Evolutionary conservation across 2,888 invertebrate species (phyloP), one percentile per base, ranked within the genome.

Genomic region (Neuroscelio doddi): DNA sequence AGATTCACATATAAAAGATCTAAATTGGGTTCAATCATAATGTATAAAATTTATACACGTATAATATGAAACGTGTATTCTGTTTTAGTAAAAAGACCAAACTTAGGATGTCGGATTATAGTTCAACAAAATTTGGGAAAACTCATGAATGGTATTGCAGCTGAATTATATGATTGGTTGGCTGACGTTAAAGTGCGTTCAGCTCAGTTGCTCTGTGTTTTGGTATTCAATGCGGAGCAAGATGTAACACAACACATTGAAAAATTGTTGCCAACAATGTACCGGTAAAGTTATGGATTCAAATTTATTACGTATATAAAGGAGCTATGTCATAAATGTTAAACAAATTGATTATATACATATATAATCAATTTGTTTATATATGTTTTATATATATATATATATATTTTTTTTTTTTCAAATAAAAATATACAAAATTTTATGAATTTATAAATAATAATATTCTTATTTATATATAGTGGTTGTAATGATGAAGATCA

Each of bases 41-140:
- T n/a, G n/a, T n/a, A n/a, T n/a, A n/a, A n/a, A n/a, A n/a, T n/a
- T n/a, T n/a, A n/a, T n/a, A n/a, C 4, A 26, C 26, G 26, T 26
- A 7, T 4, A 26, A 26, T 7, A 26, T 26, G 26, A 8, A 26
- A 26, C 26, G 17, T 39, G 8, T 30, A 55, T 58, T 53, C 45
- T 41, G 50, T 80, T 79, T 21, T 73, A 90, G 91, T 93, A 8
- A 86, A 87, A 58, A 88, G 96, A n/a, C 96, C 96, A 0, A 93
- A 93, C 76, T 86, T 96, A 14, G 96, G 96, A 0, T 97, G 97
- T 79, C 89, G 96, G 5, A 87, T 88, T 1, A 84, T 97, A 44
- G 92, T 93, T 0, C 91, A 92, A 76, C 88, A 90, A 57, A 91
- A 95, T 77, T 87, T 93, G 64, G 89, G 90, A 47, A 92, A 91